Percentiles rank a stretch among this genome's conserved stretches.
Conservation (phyloP, 2,888 invertebrate species). For the Dicyrtomina minuta region DNA sequence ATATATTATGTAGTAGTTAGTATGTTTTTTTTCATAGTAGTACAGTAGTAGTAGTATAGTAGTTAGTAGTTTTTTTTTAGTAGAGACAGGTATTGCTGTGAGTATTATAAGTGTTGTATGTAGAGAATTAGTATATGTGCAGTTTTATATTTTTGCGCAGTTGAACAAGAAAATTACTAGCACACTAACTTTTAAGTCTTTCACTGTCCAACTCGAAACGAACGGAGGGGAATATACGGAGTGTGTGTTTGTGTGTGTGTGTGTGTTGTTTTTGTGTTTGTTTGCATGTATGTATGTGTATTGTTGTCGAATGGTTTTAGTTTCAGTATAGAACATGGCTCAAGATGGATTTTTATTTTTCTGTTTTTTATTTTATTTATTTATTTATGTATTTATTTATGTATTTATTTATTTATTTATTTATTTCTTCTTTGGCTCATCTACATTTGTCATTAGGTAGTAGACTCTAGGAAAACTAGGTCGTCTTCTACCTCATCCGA, state of each 20-base stretch:
- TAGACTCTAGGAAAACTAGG: slow-evolving; percentile 71
- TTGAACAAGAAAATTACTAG: background rate
- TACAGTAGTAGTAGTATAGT: slow-evolving; percentile 18
- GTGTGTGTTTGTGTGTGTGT: background rate
- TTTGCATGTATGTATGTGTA: slow-evolving; percentile 4
- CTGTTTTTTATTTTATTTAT: background rate
- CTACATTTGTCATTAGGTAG: slow-evolving; percentile 11
- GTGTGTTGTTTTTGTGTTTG: background rate
- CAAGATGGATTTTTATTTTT: slow-evolving; percentile 5
- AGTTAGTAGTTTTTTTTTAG: slow-evolving; percentile 2
- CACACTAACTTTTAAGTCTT: no score
- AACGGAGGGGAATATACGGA: no score
- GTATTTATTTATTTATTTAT: slow-evolving; percentile 12
- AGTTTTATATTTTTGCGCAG: slow-evolving; percentile 5
- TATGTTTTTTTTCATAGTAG: background rate
- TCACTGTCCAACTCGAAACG: no score
- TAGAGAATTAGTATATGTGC: slow-evolving; percentile 2
- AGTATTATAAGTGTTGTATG: slow-evolving; percentile 39
- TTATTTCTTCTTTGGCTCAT: slow-evolving; percentile 5
- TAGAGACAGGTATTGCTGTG: slow-evolving; percentile 40
- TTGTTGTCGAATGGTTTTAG: no score
- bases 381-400: slow-evolving; percentile 11
- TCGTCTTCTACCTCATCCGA: slow-evolving; percentile 94
- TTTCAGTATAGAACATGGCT: background rate
- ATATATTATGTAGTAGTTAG: background rate